These are phyloP conservation scores for Lacanobia wlatinum DNA, from an alignment of 2,888 invertebrate genomes.

Conservation along the genomic window DNA sequence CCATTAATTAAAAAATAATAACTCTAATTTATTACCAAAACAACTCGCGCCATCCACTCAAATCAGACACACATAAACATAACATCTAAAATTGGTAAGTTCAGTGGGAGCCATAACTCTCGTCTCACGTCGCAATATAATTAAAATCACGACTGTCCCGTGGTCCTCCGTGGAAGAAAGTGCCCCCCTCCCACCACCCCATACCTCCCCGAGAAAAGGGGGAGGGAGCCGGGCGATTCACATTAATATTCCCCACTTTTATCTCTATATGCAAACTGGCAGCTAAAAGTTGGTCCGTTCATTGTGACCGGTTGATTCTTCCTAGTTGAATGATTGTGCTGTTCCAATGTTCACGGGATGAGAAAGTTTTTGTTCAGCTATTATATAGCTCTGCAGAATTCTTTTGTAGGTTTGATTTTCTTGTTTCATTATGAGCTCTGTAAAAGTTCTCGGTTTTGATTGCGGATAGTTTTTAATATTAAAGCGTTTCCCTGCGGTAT, in stretches of 20 bases:
- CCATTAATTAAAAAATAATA: slow-evolving; percentile 8
- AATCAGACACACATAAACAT: slow-evolving; percentile 64
- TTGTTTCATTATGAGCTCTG: slow-evolving; percentile 69
- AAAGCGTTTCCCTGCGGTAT: slow-evolving; percentile 18
- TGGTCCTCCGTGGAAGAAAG: slow-evolving; percentile 88
- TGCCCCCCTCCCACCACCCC: slow-evolving; percentile 73
- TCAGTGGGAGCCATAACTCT: slow-evolving; percentile 83
- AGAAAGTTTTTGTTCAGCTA: slow-evolving; percentile 84
- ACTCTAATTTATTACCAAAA: slow-evolving; percentile 47
- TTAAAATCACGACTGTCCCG: slow-evolving; percentile 90
- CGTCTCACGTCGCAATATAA: slow-evolving; percentile 89
- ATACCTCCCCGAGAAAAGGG: slow-evolving; percentile 66
- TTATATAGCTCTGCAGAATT: slow-evolving; percentile 79
- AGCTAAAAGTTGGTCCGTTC: slow-evolving; percentile 88
- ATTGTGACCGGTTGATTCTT: slow-evolving; percentile 89
- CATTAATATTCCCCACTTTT: slow-evolving; percentile 91
- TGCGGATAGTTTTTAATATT: slow-evolving; percentile 57
- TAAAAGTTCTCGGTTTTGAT: slow-evolving; percentile 56
- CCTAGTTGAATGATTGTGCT: slow-evolving; percentile 89
- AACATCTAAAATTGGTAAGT: slow-evolving; percentile 75
- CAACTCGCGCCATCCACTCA: slow-evolving; percentile 55
- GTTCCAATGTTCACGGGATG: slow-evolving; percentile 85
- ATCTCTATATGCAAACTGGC: slow-evolving; percentile 91
- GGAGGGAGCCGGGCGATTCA: slow-evolving; percentile 82
- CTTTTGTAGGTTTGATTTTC: slow-evolving; percentile 75